Conservation (phyloP, 2,113 vertebrate genomes). For the Hucho hucho region DNA sequence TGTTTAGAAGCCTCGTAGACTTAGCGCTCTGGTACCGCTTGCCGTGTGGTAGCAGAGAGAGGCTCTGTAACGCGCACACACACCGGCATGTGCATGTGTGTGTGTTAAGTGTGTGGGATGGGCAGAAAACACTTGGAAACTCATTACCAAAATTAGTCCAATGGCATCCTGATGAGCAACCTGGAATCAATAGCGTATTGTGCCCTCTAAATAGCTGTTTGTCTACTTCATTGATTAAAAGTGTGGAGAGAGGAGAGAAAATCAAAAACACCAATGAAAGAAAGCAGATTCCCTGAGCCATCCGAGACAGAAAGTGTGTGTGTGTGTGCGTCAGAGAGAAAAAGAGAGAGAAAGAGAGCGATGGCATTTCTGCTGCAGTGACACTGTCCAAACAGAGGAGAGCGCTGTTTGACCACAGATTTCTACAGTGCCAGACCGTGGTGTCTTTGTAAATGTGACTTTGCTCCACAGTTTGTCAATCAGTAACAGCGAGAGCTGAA, state of each 20-base stretch:
- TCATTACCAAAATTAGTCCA: constrained; percentile 65
- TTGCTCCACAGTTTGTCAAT: constrained; percentile 65
- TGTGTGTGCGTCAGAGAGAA: neutral
- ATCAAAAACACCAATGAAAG: constrained; percentile 65
- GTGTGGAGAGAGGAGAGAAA: constrained; percentile 58
- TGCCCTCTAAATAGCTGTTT: constrained; percentile 72
- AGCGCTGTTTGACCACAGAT: constrained; percentile 74
- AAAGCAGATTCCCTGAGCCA: constrained; percentile 49
- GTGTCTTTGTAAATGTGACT: constrained; percentile 66
- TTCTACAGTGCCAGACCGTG: neutral
- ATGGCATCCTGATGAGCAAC: constrained; percentile 60
- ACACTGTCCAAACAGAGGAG: constrained; percentile 69
- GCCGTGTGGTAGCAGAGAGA: neutral
- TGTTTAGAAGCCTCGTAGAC: no score
- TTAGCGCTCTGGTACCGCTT: no score
- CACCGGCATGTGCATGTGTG: neutral
- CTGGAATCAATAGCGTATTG: constrained; percentile 68
- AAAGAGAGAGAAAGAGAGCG: neutral
- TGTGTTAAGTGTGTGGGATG: constrained; percentile 4
- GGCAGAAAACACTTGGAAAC: constrained; percentile 51
- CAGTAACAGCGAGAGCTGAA: constrained; percentile 49
- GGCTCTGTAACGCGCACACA: neutral
- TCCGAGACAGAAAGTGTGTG: neutral
- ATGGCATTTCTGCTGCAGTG: constrained; percentile 11
- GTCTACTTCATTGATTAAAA: constrained; percentile 72